phyloP scores from a whole-genome alignment of 2,888 invertebrate species.

The Galerucella pusilla region DNA sequence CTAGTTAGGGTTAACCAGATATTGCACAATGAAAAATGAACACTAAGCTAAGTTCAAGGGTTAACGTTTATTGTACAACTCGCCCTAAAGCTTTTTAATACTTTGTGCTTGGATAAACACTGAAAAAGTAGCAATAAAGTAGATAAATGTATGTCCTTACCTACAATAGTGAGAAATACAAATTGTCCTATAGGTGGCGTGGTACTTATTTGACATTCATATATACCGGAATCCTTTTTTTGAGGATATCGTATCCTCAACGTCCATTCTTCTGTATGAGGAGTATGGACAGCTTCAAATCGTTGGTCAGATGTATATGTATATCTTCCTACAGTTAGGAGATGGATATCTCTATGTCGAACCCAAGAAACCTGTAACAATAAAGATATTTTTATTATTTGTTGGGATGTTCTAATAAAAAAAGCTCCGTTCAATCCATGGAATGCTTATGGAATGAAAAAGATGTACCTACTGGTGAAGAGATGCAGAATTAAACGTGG shows the following conservation, averaged over 20 bases:
- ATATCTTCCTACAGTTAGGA: conserved; percentile 79
- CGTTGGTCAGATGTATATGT: conserved; percentile 87
- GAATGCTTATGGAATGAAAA: too few species aligned
- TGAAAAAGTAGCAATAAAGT: too few species aligned
- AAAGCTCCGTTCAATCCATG: not conserved
- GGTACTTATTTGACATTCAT: conserved; percentile 92
- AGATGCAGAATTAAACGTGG: too few species aligned
- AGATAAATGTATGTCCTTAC: conserved; percentile 68
- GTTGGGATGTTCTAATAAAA: too few species aligned
- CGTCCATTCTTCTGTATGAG: conserved; percentile 90
- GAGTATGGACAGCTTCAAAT: conserved; percentile 87
- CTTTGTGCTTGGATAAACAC: too few species aligned
- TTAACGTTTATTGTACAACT: too few species aligned
- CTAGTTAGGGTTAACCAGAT: too few species aligned
- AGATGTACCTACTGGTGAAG: too few species aligned
- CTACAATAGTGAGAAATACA: conserved; percentile 84
- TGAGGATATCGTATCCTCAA: conserved; percentile 81
- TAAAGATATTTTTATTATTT: too few species aligned
- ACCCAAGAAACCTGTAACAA: conserved; percentile 80
- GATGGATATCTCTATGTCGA: conserved; percentile 79
- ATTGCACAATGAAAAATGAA: too few species aligned
- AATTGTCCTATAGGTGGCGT: conserved; percentile 89
- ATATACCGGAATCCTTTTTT: conserved; percentile 80
- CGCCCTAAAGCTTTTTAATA: not conserved
- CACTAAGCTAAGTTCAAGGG: too few species aligned